phyloP scores from a whole-genome alignment of 2,113 vertebrate genomes.

The Apistogramma diplotaenia region DNA sequence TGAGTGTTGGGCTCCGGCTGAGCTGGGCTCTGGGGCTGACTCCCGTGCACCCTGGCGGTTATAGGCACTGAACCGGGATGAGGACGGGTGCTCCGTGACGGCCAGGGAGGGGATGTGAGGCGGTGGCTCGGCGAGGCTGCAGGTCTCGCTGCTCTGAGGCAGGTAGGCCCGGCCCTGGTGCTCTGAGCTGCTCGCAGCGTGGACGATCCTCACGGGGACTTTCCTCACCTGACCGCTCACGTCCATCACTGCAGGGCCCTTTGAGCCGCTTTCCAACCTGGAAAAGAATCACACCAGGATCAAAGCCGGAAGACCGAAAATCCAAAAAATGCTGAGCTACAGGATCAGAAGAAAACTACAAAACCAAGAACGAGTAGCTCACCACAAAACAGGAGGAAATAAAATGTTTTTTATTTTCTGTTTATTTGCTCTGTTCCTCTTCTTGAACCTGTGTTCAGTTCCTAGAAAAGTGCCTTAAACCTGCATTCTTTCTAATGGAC shows the following conservation, averaged over 20 bases:
- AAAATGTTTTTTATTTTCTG: too few species aligned
- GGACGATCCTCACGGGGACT: constrained; percentile 86
- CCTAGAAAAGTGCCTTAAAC: neutral
- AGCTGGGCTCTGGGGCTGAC: neutral
- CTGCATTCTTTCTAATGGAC: neutral
- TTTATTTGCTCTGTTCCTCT: neutral
- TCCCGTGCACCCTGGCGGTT: constrained; percentile 58
- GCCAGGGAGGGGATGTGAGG: constrained; percentile 72
- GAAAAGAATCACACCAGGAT: neutral
- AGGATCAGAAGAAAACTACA: too few species aligned
- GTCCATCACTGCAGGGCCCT: constrained; percentile 56
- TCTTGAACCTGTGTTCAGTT: neutral
- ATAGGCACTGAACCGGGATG: constrained; percentile 83
- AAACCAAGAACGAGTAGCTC: too few species aligned
- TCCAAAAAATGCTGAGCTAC: too few species aligned
- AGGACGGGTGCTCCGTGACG: constrained; percentile 60
- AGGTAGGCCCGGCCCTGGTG: constrained; percentile 80
- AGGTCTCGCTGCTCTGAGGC: constrained; percentile 58
- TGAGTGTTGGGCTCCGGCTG: constrained; percentile 36
- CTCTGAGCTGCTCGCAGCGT: constrained; percentile 78
- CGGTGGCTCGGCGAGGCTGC: constrained; percentile 33
- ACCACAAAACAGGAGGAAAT: too few species aligned
- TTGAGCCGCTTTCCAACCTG: constrained; percentile 64
- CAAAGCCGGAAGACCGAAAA: fast-evolving
- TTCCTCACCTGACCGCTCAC: constrained; percentile 78